Evolutionary conservation across 2,797 vertebrate species (phyloP).

Genomic region (Anas bahamensis): DNA sequence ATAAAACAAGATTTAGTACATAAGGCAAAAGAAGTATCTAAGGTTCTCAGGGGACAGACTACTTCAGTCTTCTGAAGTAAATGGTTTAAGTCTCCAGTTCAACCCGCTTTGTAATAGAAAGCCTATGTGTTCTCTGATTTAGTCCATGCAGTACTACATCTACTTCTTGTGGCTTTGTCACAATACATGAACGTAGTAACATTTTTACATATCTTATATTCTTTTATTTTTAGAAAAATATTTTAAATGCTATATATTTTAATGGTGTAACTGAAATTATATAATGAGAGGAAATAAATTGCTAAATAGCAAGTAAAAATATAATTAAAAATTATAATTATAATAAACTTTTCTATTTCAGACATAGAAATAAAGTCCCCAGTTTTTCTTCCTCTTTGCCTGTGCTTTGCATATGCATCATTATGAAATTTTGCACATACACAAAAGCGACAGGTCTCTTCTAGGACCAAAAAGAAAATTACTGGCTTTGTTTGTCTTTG

Average conservation of each 20-base stretch:
- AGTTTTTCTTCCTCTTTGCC: not conserved
- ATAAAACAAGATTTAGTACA: slow-evolving; percentile 52
- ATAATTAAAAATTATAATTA: not conserved
- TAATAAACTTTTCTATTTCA: not conserved
- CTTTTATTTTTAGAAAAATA: not conserved
- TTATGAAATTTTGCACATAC: not conserved
- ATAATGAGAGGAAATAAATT: not conserved
- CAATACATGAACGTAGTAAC: not conserved
- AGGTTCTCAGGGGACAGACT: slow-evolving; percentile 39
- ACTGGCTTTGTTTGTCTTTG: not conserved
- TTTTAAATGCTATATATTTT: not conserved
- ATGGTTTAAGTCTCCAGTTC: slow-evolving; percentile 34
- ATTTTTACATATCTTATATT: not conserved
- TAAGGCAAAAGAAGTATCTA: slow-evolving; percentile 39
- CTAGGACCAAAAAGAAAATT: not conserved
- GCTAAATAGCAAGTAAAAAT: not conserved
- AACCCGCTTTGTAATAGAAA: slow-evolving; percentile 17
- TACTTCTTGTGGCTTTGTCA: not conserved
- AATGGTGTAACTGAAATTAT: not conserved
- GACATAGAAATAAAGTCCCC: not conserved
- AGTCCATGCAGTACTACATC: not conserved
- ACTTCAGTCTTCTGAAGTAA: slow-evolving; percentile 45
- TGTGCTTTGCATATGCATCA: not conserved
- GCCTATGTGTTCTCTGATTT: not conserved
- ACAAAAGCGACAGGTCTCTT: not conserved